Evolutionary conservation across 2,888 invertebrate species (phyloP).

Genomic region (Imbricaverruca yamaguchii): DNA sequence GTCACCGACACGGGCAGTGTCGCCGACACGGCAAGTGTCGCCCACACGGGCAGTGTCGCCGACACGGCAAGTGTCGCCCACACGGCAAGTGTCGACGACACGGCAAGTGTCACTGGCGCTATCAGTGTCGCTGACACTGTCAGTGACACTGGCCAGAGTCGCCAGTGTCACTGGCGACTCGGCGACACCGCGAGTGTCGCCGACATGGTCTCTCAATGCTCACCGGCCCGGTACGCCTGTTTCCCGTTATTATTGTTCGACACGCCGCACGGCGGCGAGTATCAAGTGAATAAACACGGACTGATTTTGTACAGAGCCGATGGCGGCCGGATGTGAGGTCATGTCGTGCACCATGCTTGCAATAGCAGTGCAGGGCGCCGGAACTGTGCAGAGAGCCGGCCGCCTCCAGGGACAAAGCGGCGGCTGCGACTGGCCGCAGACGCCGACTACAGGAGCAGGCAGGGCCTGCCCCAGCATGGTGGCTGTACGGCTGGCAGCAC

Average conservation of each 20-base stretch:
- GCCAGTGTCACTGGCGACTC: background rate
- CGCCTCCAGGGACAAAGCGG: background rate
- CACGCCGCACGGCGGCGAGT: background rate
- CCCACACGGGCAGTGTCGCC: no score
- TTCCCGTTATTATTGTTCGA: background rate
- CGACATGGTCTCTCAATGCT: no score
- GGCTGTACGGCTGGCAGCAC: no score
- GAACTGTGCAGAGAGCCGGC: background rate
- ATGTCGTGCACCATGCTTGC: slow-evolving; percentile 8
- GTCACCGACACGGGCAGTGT: no score
- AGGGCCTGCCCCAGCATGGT: no score
- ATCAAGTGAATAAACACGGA: background rate
- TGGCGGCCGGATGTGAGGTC: slow-evolving; percentile 6
- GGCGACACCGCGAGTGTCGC: no score
- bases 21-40: no score
- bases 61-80: no score
- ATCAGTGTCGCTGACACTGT: background rate
- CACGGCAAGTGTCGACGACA: no score
- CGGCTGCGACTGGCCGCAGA: background rate
- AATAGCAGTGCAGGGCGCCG: background rate
- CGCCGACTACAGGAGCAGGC: no score
- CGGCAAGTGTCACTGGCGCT: no score
- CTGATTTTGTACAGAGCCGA: slow-evolving; percentile 1
- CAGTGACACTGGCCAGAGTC: background rate
- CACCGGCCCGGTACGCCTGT: background rate